Base-by-base conservation (phyloP, 2,888 invertebrate species). In the Endomychus coccineus region DNA sequence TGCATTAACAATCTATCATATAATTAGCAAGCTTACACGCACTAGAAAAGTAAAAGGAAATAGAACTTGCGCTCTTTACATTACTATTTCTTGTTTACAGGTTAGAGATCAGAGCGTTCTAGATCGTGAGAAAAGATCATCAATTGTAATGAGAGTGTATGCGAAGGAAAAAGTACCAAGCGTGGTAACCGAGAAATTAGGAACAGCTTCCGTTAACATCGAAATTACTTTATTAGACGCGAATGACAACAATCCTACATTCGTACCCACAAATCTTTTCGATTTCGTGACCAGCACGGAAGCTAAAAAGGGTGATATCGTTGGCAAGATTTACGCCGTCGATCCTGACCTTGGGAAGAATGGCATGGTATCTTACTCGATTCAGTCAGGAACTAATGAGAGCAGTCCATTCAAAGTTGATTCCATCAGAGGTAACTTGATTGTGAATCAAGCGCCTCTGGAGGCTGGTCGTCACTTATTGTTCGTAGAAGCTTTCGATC, bases 161-260 rank as follows among this genome's bases (percentile, higher is more conserved):
- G 88, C 90, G 0, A 75, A 81, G 50, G 90, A 91, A 58, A 82
- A 83, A 46, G 71, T 70, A 16, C 77, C 77, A 1, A 81, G 78
- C 46, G 76, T 84, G 2, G 76, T 80, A 1, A 64, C 69, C 0
- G 77, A 72, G 11, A 70, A 67, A 41, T 52, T 66, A 27, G 61
- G 59, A 1, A 59, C 64, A 10, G 74, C 74, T 27, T 71, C 70
- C 14, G 88, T 87, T 0, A 75, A 75, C 23, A 83, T 90, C 0
- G 86, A 87, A 66, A 83, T 92, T 1, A 82, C 83, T 0, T 63
- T 92, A 15, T 68, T 86, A 0, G 92, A 94, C 58, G 86, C 91
- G 10, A 94, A 94, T 58, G 92, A 94, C 58, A 91, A 92, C 53
- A 86, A 85, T 50, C 92, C 94, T 1, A 78, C 78, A 15, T 92